Conservation (phyloP, 1,140 invertebrate species). For the Paramacrobiotus metropolitanus region DNA sequence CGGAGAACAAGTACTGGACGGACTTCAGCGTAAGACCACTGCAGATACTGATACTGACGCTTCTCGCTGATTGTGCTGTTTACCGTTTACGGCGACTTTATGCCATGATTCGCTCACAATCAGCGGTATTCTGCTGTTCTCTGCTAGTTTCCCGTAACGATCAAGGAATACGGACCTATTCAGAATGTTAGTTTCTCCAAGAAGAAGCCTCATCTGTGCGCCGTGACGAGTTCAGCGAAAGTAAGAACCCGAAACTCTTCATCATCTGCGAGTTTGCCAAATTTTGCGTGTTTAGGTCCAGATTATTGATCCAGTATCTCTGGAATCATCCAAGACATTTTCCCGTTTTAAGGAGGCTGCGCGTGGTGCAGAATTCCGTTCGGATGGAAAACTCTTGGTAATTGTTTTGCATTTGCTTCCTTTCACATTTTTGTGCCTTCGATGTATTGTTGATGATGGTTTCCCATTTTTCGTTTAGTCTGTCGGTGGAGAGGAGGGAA, state of each 20-base stretch:
- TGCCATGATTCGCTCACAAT: neutral
- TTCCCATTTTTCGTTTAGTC: conserved; percentile 15
- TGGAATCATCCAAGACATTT: conserved; percentile 54
- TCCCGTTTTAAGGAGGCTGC: conserved; percentile 61
- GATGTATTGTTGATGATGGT: too few relatives aligned
- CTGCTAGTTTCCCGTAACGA: conserved; percentile 50
- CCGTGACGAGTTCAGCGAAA: conserved; percentile 63
- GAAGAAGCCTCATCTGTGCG: conserved; percentile 59
- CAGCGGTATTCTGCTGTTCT: conserved; percentile 12
- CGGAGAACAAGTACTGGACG: conserved; percentile 60
- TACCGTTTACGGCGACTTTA: too few relatives aligned
- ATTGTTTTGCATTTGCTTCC: too few relatives aligned
- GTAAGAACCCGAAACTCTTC: too few relatives aligned
- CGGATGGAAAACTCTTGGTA: conserved; percentile 55
- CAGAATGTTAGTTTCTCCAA: conserved; percentile 74
- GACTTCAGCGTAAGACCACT: conserved; percentile 40
- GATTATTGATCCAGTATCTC: conserved; percentile 68
- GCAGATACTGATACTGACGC: conserved; percentile 7
- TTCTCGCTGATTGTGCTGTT: too few relatives aligned
- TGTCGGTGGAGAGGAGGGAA: conserved; percentile 64
- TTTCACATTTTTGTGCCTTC: too few relatives aligned
- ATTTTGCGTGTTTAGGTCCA: conserved; percentile 30
- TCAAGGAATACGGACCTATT: conserved; percentile 74
- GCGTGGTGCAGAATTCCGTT: conserved; percentile 56
- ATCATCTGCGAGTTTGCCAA: neutral